Evolutionary conservation across 2,113 vertebrate species (phyloP), one percentile per base, ranked within the genome.

Genomic region (Eretmochelys imbricata): DNA sequence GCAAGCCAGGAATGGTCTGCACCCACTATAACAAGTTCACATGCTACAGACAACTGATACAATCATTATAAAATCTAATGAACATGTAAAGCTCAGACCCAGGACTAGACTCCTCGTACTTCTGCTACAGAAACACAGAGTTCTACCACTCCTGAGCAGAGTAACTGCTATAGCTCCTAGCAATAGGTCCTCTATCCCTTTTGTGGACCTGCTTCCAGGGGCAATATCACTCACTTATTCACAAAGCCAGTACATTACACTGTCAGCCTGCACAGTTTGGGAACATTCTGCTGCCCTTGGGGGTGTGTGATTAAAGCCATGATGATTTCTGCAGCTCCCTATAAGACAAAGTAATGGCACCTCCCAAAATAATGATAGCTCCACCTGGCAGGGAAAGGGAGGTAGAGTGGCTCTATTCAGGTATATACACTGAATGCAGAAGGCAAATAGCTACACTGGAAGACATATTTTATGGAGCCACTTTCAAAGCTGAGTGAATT

Each of bases 321-420:
- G 16, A 35, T 19, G 59, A 17, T 72, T 93, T 82, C 54, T 84
- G 1, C 76, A 81, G 80, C 49, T 79, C 87, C 27, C 50, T 82
- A 4, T 53, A 27, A 79, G 0, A 19, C 69, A 75, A 42, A 11
- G 10, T 38, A 75, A 25, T 75, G 38, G 69, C n/a, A 75, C 5
- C 69, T 75, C 42, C 42, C 22, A 72, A 50, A 82, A 88, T 49
- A 51, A 31, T 62, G 38, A 48, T 53, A 53, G 16, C 3, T 69
- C 31, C 22, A 38, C 22, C 14, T 2, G 3, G 25, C 0, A 2
- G 4, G 1, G 6, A 5, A 3, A 5, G 17, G 1, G 10, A 7
- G 3, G 4, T 1, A 6, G 22, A 53, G 24, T 42, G 20, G 48
- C 25, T 29, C 8, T 31, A 57, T 20, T 72, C n/a, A 50, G 49